These are phyloP conservation scores for Hestina assimilis DNA, from an alignment of 1,140 invertebrate genomes.

Conservation along the genomic window DNA sequence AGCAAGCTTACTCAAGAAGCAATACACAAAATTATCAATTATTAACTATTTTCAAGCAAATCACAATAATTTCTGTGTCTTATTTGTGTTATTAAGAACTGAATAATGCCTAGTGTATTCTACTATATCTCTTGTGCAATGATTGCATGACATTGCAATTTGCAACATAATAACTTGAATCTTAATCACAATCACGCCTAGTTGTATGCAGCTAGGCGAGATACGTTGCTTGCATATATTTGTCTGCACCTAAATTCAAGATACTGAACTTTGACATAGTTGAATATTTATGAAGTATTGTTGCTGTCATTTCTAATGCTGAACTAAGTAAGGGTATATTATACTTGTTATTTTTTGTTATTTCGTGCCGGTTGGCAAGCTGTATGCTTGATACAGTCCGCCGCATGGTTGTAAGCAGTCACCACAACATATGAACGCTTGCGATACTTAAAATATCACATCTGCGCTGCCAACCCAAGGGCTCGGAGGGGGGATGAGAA, in stretches of 20 bases:
- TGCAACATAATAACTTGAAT: slow-evolving; percentile 2
- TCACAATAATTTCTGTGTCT: background rate
- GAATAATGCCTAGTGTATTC: background rate
- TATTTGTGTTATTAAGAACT: background rate
- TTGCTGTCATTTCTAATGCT: background rate
- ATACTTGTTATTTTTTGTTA: too few species aligned
- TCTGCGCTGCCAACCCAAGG: too few species aligned
- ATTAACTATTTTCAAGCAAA: too few species aligned
- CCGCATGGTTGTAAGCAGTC: too few species aligned
- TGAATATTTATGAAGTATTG: background rate
- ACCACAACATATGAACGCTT: too few species aligned
- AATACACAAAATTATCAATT: too few species aligned
- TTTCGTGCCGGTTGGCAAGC: too few species aligned
- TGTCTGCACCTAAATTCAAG: background rate
- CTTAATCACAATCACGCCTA: background rate
- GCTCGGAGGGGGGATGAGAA: too few species aligned
- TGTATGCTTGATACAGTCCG: too few species aligned
- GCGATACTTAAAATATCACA: too few species aligned
- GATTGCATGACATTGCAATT: background rate
- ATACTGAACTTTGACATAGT: background rate
- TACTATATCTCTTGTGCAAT: background rate
- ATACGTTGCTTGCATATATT: slow-evolving; percentile 4
- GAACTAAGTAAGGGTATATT: too few species aligned
- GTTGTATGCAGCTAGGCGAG: background rate
- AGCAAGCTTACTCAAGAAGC: too few species aligned